Evolutionary conservation across 2,797 vertebrate genomes (phyloP).

Genomic region (Pachyuromys duprasi): DNA sequence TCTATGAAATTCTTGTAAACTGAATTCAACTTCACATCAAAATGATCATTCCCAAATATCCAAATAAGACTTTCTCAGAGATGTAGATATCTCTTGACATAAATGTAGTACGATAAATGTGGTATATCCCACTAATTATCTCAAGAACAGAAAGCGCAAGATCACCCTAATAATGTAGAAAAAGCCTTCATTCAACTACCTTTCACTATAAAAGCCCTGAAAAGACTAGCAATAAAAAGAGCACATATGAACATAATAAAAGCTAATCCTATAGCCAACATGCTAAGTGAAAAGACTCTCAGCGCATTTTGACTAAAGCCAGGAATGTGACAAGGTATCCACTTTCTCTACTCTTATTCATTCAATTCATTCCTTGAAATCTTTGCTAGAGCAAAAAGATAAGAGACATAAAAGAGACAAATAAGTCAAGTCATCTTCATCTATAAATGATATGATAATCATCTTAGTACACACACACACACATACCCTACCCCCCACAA

Average conservation of each 20-base stretch:
- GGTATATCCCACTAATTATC: neutral
- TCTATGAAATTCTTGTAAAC: neutral
- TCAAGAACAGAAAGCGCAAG: neutral
- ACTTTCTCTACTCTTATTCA: neutral
- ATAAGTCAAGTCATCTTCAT: neutral
- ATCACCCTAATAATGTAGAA: neutral
- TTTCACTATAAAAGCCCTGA: neutral
- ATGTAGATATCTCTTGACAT: neutral
- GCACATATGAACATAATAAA: neutral
- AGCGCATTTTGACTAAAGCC: neutral
- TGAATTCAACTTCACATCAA: neutral
- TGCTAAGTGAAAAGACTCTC: neutral
- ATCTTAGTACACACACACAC: neutral
- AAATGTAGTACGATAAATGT: no score
- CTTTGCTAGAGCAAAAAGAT: neutral
- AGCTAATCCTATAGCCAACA: neutral
- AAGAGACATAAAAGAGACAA: neutral
- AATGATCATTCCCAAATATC: neutral
- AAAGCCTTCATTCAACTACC: neutral
- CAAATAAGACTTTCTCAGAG: neutral
- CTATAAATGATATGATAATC: neutral
- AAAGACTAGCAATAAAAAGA: neutral
- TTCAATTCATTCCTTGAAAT: neutral
- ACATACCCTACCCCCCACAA: no score
- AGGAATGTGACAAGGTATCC: neutral